Percentiles rank a stretch among this genome's conserved stretches.
These are phyloP conservation scores for Rhinichthys osculus DNA, from an alignment of 2,797 vertebrate species.

Conservation along the genomic window DNA sequence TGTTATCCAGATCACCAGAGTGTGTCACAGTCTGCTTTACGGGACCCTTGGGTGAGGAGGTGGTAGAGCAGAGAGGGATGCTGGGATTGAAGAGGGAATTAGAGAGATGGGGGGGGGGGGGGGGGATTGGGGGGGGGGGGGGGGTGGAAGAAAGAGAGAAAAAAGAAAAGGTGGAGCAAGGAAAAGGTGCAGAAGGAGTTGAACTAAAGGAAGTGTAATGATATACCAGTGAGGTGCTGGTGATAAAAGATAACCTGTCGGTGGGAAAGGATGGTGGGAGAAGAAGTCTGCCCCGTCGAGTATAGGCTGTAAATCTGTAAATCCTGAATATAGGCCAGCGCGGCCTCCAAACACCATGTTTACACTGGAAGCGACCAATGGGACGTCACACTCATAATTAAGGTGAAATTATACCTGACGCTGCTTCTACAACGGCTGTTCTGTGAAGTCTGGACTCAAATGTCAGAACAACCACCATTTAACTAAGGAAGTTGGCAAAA, in stretches of 20 bases:
- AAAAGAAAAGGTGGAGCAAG: not conserved
- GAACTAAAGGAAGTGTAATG: not conserved
- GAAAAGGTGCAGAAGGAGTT: constrained; percentile 8
- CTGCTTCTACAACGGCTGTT: not conserved
- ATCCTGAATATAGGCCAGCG: constrained; percentile 36
- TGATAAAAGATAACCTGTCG: constrained; percentile 23
- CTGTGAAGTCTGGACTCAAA: not conserved
- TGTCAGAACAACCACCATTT: not conserved
- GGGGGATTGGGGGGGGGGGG: too few species aligned
- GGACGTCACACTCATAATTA: not conserved
- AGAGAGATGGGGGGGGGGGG: constrained; percentile 32
- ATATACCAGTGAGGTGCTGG: constrained; percentile 11
- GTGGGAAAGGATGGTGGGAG: not conserved
- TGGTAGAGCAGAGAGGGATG: constrained; percentile 44
- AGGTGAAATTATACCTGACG: not conserved
- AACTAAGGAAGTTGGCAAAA: not conserved
- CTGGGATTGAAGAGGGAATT: constrained; percentile 51
- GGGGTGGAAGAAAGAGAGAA: not conserved
- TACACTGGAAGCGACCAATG: not conserved
- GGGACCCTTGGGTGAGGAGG: constrained; percentile 49
- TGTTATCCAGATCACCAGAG: constrained; percentile 50
- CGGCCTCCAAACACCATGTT: not conserved
- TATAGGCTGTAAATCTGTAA: constrained; percentile 27
- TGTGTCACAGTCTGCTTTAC: constrained; percentile 49
- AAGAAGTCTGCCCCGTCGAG: not conserved